Conservation (phyloP, 2,888 invertebrate genomes). For the Meteorus cinctellus region DNA sequence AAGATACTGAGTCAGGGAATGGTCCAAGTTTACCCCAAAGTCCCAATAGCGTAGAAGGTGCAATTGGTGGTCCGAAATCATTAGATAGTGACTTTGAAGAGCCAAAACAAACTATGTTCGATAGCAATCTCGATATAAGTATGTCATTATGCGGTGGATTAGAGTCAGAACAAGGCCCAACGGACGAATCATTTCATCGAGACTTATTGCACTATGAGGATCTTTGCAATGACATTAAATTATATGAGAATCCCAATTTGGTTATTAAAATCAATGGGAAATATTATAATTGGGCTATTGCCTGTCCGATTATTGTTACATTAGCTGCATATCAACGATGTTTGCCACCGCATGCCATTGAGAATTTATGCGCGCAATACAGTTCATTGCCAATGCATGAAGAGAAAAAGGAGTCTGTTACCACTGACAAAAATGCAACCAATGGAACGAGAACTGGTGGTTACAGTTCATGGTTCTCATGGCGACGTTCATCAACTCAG, state of each 20-base stretch:
- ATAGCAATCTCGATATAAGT: slow-evolving; percentile 76
- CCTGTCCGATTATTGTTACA: slow-evolving; percentile 92
- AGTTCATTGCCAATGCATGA: slow-evolving; percentile 64
- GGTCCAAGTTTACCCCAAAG: slow-evolving; percentile 96
- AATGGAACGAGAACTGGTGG: slow-evolving; percentile 56
- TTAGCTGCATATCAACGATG: slow-evolving; percentile 90
- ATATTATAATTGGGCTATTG: slow-evolving; percentile 93
- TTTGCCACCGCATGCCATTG: slow-evolving; percentile 78
- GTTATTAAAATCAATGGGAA: slow-evolving; percentile 91
- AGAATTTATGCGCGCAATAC: slow-evolving; percentile 64
- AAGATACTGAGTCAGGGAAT: slow-evolving; percentile 97
- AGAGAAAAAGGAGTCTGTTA: slow-evolving; percentile 42
- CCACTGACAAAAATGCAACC: slow-evolving; percentile 51
- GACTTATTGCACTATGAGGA: slow-evolving; percentile 76
- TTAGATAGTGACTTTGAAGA: slow-evolving; percentile 91
- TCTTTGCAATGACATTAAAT: slow-evolving; percentile 81
- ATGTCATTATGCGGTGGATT: slow-evolving; percentile 86
- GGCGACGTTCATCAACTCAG: slow-evolving; percentile 72
- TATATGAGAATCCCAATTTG: slow-evolving; percentile 87
- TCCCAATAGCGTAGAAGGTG: slow-evolving; percentile 90
- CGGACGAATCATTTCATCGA: slow-evolving; percentile 79
- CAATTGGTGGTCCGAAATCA: slow-evolving; percentile 79
- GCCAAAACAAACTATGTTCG: slow-evolving; percentile 74
- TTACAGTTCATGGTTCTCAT: slow-evolving; percentile 77
- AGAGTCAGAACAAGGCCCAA: slow-evolving; percentile 74